Base-by-base conservation (phyloP, 2,797 vertebrate species). In the Syndactyla subalaris region DNA sequence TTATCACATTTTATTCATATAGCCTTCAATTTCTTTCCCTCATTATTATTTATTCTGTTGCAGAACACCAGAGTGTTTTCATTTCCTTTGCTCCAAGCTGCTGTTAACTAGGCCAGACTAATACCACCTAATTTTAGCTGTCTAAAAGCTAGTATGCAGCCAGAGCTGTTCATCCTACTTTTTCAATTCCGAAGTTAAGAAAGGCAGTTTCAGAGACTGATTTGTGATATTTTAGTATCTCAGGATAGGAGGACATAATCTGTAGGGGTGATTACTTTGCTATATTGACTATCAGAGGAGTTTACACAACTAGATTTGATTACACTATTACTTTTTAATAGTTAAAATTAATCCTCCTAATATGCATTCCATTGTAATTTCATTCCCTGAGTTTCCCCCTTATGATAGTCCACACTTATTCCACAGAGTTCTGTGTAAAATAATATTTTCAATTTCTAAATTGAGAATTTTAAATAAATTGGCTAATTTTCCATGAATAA, bases 181-280 rank as follows among this genome's bases (percentile, higher is more conserved):
- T 54, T 73, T 79, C 32, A 27, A 27, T 71, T 71, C 45, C 67
- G 57, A 82, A 58, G 8, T 68, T 82, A 54, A 59, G 67, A 51
- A 66, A 85, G 12, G 9, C 12, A 29, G 5, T 77, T 83, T 85
- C 67, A 66, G 58, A 66, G 57, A 67, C 6, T 29, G 36, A 52
- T 83, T 77, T 14, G 51, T 0, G 0, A 41, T 57, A 10, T 2
- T 73, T 45, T 46, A 0, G 0, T 54, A 21, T 26, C 14, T 89
- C 36, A 66, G 63, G 23, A 71, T 29, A 30, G 17, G 32, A 89
- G 41, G 34, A 73, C 6, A 26, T 43, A 7, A 46, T 61, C 48
- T 71, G 9, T 27, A 77, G 52, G 73, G 7, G 32, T 48, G 16
- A 63, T 63, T 62, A 22, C 4, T 85, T 78, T 86, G 75, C 29